Conservation (phyloP, 2,797 vertebrate species). For the Pempheris klunzingeri region DNA sequence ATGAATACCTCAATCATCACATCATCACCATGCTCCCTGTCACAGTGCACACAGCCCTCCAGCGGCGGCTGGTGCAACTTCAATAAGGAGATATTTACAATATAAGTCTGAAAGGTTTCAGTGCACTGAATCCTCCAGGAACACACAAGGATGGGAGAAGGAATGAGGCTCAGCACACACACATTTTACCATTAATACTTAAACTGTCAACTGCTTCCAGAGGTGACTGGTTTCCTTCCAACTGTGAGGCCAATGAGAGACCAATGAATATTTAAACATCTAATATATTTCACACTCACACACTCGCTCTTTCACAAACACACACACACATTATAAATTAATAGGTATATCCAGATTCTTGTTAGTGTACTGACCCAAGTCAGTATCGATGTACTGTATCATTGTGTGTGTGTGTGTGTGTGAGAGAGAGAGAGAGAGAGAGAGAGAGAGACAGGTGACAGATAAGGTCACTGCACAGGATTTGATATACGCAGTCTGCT, state of each 20-base stretch:
- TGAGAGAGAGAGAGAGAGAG: slow-evolving; percentile 15
- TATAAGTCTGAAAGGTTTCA: neutral
- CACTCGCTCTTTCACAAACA: slow-evolving; percentile 14
- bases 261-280: slow-evolving; percentile 71
- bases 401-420: slow-evolving; percentile 18
- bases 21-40: too few relatives aligned
- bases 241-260: slow-evolving; percentile 29
- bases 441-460: slow-evolving; percentile 42
- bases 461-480: slow-evolving; percentile 63
- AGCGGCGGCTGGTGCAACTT: too few relatives aligned
- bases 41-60: neutral
- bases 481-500: slow-evolving; percentile 54
- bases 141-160: neutral
- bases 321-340: slow-evolving; percentile 52
- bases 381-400: slow-evolving; percentile 46
- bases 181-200: slow-evolving; percentile 21
- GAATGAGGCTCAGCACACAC: neutral
- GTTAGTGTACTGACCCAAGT: slow-evolving; percentile 62
- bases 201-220: too few relatives aligned
- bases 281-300: slow-evolving; percentile 52
- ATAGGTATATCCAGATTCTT: slow-evolving; percentile 54
- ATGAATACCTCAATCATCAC: too few relatives aligned
- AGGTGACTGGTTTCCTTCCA: slow-evolving; percentile 29
- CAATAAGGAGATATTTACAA: too few relatives aligned
- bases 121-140: too few relatives aligned